Evolutionary conservation across 2,888 invertebrate species (phyloP).

Genomic region (Formica aserva): DNA sequence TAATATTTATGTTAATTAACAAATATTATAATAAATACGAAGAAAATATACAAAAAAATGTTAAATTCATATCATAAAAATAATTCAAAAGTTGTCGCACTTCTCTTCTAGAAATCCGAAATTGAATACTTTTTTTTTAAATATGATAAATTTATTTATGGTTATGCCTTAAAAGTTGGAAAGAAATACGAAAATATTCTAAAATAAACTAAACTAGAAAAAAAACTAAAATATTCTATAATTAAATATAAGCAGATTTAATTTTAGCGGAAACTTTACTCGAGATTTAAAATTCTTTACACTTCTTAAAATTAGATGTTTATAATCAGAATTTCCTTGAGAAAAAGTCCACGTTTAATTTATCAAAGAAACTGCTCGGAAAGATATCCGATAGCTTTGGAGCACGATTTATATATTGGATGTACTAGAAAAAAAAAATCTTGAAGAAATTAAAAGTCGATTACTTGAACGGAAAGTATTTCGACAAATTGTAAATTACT

Average conservation of each 20-base stretch:
- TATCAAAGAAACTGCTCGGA: not conserved
- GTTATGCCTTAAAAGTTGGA: not conserved
- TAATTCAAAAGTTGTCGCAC: not conserved
- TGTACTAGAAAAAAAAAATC: not conserved
- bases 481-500: not conserved
- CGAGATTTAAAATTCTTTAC: not conserved
- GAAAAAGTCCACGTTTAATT: constrained; percentile 2
- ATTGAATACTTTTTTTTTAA: not conserved
- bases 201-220: not conserved
- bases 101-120: not conserved
- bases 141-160: not conserved
- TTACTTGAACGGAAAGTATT: not conserved
- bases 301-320: not conserved
- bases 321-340: not conserved
- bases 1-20: not conserved
- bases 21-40: not conserved
- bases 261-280: not conserved
- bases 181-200: not conserved
- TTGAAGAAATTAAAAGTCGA: constrained; percentile 1
- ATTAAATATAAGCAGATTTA: not conserved
- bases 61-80: not conserved
- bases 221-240: not conserved
- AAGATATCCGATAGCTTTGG: not conserved
- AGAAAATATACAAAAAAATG: not conserved
- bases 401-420: not conserved